A percentile compares a stretch with the other conserved stretches of the same genome.
These are phyloP conservation scores for Leptodirus hochenwartii DNA, from an alignment of 2,888 invertebrate species.

Conservation along the genomic window DNA sequence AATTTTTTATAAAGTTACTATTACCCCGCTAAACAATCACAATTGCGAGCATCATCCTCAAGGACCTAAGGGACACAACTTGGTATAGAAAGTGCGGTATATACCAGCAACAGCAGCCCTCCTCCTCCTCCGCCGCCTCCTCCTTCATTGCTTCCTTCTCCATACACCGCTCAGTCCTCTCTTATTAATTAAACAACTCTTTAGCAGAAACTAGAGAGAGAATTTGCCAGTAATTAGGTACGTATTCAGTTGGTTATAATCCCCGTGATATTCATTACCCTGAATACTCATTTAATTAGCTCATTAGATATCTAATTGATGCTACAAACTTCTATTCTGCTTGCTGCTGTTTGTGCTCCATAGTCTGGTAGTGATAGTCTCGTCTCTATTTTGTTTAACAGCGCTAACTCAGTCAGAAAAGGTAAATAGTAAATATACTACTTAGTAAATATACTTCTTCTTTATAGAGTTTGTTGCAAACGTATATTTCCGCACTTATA, in stretches of 20 bases:
- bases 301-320: constrained; percentile 33
- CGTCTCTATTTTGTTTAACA: not conserved
- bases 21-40: too few relatives aligned
- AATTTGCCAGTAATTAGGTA: constrained; percentile 18
- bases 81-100: too few relatives aligned
- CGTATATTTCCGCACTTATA: too few relatives aligned
- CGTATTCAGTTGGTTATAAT: constrained; percentile 23
- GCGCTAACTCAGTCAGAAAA: not conserved
- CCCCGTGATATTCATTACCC: constrained; percentile 27
- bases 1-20: too few relatives aligned
- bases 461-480: too few relatives aligned
- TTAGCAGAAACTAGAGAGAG: constrained; percentile 6
- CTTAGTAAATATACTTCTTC: too few relatives aligned
- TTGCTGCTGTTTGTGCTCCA: constrained; percentile 3
- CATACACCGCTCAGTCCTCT: constrained; percentile 9
- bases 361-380: not conserved
- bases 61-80: too few relatives aligned
- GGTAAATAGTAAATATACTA: not conserved
- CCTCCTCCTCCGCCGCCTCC: too few relatives aligned
- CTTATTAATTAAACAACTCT: constrained; percentile 14
- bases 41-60: too few relatives aligned
- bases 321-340: constrained; percentile 24
- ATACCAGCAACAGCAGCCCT: too few relatives aligned
- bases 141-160: too few relatives aligned
- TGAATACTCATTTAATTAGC: constrained; percentile 34